Base-by-base conservation (phyloP, 1,140 invertebrate species). In the Hyles euphorbiae region DNA sequence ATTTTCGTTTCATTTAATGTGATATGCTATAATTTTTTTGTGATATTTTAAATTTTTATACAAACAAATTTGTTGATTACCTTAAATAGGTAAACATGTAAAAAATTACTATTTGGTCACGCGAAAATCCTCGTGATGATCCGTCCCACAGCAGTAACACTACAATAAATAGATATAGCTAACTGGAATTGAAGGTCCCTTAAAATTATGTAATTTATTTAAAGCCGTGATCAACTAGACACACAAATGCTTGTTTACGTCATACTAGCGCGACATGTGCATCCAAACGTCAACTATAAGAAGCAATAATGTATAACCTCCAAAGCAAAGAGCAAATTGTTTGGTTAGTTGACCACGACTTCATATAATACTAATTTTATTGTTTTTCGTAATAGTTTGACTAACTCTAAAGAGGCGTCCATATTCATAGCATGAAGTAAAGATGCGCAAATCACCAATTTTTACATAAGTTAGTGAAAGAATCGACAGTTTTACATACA, bases 121-220 rank as follows among this genome's bases (percentile, higher is more conserved):
- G 76, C 74, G 81, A 83, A 88, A 84, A 76, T 74, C 73, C 63
- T 70, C 69, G 60, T 64, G 68, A 76, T 78, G 82, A 81, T 86
- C 76, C 80, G 83, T 76, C 83, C 80, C 80, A 79, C 52, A 74
- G 76, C 70, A 79, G 78, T 83, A 80, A 81, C 68, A 83, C 83
- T 88, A 88, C 85, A 85, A 83, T 88, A 87, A 85, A 83, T 87
- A 88, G 81, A 85, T 84, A 81, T 88, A 88, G 76, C 85, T 88
- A 88, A 86, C 74, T 87, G 86, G 86, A 88, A 88, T 88, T 88
- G 80, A 87, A 88, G 86, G 86, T 88, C 86, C 86, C 86, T 88
- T 88, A 88, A 82, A 87, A 85, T 80, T 87, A 86, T 85, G 75
- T 86, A 83, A 78, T 78, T 81, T 80, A 82, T 76, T 75, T 70